Evolutionary conservation across 2,113 vertebrate species (phyloP), one percentile per base, ranked within the genome.

Genomic region (Gallinago media): DNA sequence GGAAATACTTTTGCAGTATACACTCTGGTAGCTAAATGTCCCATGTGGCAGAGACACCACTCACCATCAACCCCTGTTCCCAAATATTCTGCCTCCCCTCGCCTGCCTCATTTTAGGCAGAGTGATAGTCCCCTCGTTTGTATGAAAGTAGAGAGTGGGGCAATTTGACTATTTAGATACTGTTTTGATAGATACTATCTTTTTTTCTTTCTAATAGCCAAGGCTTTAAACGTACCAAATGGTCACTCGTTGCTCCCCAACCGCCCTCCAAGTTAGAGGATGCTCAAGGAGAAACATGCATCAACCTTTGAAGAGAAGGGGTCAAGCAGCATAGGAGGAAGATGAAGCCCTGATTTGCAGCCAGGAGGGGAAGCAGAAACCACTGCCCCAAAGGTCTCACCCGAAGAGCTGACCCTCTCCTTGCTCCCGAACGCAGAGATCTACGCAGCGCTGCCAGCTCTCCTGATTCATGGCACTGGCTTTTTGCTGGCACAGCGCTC

Each of bases 231-330:
- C 62, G 38, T 54, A 68, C 47, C 76, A 93, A 85, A 83, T 27
- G 25, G 23, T 81, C 56, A 47, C 68, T 78, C 7, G 0, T 52
- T 25, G 54, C 49, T 91, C 46, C 62, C 32, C 23, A 63, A n/a
- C 46, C 17, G 36, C 21, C 59, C 58, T 32, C 77, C 70, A 49
- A 26, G 62, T 55, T 46, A 85, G 70, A 95, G 94, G 80, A 31
- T 65, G 49, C 40, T 93, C 93, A 97, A 97, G 95, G 96, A 94
- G 80, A 97, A 78, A 40, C 52, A 93, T 96, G 71, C 56, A 95
- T 95, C 89, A 94, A 1, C 40, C 49, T 65, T 42, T 78, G 85
- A 90, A 91, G 65, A 54, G 49, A 76, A 56, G 15, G 72, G 75
- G 82, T 71, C 79, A 59, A 67, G 77, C 23, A 66, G 68, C 88